Evolutionary conservation across 2,888 invertebrate genomes (phyloP).

Genomic region (Drosophila suboccidentalis): DNA sequence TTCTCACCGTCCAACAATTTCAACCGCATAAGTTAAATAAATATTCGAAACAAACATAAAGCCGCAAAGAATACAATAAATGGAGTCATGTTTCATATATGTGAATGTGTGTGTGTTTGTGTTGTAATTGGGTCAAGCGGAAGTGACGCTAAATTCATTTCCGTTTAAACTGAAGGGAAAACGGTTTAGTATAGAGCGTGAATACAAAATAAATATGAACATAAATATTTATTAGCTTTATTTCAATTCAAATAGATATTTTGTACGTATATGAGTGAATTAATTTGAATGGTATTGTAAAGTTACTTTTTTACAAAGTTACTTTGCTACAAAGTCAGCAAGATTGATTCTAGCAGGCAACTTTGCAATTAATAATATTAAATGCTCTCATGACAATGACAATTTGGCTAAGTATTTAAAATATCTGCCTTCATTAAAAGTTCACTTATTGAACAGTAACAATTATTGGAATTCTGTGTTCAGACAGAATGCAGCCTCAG

Average conservation of each 20-base stretch:
- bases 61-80: slow-evolving; percentile 1
- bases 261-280: not conserved
- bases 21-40: slow-evolving; percentile 26
- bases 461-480: not conserved
- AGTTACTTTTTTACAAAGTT: not conserved
- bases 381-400: not conserved
- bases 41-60: slow-evolving; percentile 9
- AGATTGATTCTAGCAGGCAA: not conserved
- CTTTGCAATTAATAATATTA: not conserved
- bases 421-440: not conserved
- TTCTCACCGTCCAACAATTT: slow-evolving; percentile 15
- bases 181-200: not conserved
- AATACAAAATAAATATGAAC: not conserved
- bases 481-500: not conserved
- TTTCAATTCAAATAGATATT: not conserved
- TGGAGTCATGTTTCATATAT: not conserved
- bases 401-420: not conserved
- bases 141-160: slow-evolving; percentile 61
- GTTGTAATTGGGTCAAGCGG: slow-evolving; percentile 62
- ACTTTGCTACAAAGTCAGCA: not conserved
- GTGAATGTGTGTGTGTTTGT: not conserved
- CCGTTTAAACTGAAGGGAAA: slow-evolving; percentile 23
- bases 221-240: slow-evolving; percentile 3
- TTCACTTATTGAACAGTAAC: not conserved
- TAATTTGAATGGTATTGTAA: not conserved